These are phyloP conservation scores for Polydrusus pterygomalis DNA, from an alignment of 2,888 invertebrate genomes.

Conservation along the genomic window DNA sequence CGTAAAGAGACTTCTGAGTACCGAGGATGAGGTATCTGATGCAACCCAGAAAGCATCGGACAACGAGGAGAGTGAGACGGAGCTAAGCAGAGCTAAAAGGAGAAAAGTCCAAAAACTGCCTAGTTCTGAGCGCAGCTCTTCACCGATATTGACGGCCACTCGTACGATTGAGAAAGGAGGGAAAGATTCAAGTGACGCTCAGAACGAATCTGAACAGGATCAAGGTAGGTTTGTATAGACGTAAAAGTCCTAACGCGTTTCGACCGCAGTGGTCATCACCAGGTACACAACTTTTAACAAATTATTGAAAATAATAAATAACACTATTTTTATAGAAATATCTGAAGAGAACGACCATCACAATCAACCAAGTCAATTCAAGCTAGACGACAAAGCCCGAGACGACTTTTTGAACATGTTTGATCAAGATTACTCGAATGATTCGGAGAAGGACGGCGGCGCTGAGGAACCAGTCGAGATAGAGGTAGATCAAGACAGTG, in stretches of 20 bases:
- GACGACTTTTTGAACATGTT: slow-evolving; percentile 27
- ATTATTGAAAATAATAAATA: too few relatives aligned
- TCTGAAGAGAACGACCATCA: neutral
- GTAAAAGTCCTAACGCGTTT: too few relatives aligned
- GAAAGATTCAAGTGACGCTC: neutral
- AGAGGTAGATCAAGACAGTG: neutral
- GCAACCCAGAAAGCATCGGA: neutral
- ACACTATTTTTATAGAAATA: slow-evolving; percentile 2
- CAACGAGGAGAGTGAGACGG: neutral
- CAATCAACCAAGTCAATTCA: slow-evolving; percentile 16
- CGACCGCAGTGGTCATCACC: too few relatives aligned
- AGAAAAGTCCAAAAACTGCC: neutral
- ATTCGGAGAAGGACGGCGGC: neutral
- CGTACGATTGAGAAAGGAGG: neutral
- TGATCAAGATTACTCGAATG: neutral
- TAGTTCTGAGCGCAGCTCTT: neutral
- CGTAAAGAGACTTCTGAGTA: neutral
- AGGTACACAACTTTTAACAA: too few relatives aligned
- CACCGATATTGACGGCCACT: neutral
- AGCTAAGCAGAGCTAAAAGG: neutral
- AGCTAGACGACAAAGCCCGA: slow-evolving; percentile 14
- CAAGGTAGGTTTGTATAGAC: neutral
- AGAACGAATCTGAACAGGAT: neutral
- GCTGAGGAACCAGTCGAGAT: neutral
- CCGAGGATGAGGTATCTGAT: neutral